Conservation (phyloP, 2,113 vertebrate genomes). For the Prinia subflava region DNA sequence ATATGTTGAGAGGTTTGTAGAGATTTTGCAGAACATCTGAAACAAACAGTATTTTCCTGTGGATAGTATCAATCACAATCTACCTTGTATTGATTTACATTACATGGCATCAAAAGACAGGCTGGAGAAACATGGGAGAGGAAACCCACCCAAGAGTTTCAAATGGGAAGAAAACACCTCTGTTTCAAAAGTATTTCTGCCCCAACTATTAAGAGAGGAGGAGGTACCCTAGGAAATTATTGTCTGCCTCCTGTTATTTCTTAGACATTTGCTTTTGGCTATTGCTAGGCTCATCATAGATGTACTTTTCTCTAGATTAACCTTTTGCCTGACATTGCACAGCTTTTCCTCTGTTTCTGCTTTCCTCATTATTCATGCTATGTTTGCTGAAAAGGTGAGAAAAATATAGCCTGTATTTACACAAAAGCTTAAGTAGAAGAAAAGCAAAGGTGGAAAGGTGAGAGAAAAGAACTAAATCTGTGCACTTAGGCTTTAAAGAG, state of each 20-base stretch:
- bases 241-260: background rate
- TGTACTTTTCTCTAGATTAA: background rate
- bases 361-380: background rate
- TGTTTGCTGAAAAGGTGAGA: background rate
- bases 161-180: background rate
- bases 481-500: background rate
- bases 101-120: background rate
- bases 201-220: background rate
- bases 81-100: background rate
- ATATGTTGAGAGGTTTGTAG: background rate
- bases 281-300: background rate
- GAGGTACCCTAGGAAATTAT: background rate
- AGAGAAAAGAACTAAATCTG: background rate
- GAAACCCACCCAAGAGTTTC: background rate
- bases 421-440: background rate
- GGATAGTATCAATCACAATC: background rate
- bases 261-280: background rate
- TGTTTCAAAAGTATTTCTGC: background rate
- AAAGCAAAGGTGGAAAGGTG: background rate
- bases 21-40: background rate
- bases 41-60: background rate
- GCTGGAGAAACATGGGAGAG: background rate
- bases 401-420: background rate
- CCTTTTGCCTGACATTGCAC: background rate
- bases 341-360: background rate